A percentile compares a stretch with the other conserved stretches of the same genome.
phyloP scores from a whole-genome alignment of 2,113 vertebrate species.

The Orientallactaga bullata region DNA sequence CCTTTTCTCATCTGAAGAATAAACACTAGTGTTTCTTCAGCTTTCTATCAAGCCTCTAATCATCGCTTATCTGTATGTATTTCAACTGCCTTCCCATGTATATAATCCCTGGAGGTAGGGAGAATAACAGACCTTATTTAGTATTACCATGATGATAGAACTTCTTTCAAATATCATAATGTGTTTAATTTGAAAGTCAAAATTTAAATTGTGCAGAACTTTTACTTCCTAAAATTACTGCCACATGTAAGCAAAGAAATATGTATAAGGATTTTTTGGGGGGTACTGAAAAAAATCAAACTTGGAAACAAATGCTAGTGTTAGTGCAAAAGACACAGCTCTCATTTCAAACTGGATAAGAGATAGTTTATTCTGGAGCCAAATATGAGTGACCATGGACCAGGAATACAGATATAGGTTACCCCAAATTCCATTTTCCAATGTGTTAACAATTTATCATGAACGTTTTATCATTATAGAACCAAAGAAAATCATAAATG shows the following conservation, averaged over 20 bases:
- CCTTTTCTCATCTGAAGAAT: not conserved
- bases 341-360: too few species aligned
- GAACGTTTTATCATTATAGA: too few species aligned
- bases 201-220: not conserved
- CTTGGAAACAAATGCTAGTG: too few species aligned
- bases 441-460: too few species aligned
- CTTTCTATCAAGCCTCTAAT: not conserved
- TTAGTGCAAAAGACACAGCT: too few species aligned
- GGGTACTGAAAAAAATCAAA: not conserved
- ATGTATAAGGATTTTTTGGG: not conserved
- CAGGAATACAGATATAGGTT: too few species aligned
- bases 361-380: too few species aligned
- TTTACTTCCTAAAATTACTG: not conserved
- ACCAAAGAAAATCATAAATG: too few species aligned
- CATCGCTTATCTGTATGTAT: not conserved
- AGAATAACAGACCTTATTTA: not conserved
- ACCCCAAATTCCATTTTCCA: too few species aligned
- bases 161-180: conserved; percentile 12
- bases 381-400: too few species aligned
- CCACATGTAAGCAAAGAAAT: not conserved
- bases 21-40: not conserved
- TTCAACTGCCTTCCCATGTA: not conserved
- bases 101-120: not conserved
- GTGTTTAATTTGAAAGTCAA: not conserved
- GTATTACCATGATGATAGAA: not conserved